Base-by-base conservation (phyloP, 2,888 invertebrate species). In the Drosophila anomelani region DNA sequence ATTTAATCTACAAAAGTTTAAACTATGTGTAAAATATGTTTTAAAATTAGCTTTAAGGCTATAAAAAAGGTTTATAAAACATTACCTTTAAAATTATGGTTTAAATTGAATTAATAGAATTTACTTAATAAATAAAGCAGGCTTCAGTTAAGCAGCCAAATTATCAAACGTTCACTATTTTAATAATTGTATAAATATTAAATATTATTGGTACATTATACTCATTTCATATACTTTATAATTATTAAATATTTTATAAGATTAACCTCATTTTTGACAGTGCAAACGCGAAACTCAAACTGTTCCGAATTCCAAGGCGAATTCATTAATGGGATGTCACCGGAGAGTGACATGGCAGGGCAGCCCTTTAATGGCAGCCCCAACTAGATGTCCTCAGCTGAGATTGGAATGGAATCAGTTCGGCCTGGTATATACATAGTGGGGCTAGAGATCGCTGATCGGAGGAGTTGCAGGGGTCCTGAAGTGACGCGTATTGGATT, bases 291-390 rank as follows among this genome's bases (percentile, higher is more conserved):
- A 59, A 58, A 36, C 29, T 54, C 47, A 71, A 61, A 53, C 74
- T 56, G 56, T 72, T 72, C 74, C 74, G 69, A 68, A 68, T 68
- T 68, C 74, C 72, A 79, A 85, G 81, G 80, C 88, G 80, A 80
- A 87, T 84, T 86, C 85, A 87, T 86, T 86, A 86, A 86, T 86
- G 88, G 89, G 85, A 89, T 85, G 88, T 85, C 81, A 62, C 49
- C 72, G 64, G 38, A 69, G 62, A 41, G 70, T 44, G 67, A 47
- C 36, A 20, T 66, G 36, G 47, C 26, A 43, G 36, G 34, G 29
- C 64, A 76, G 63, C 85, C 84, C 78, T 77, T 85, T 83, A 88
- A 85, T 88, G 80, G 85, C 85, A 60, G 68, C 20, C 71, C 51
- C 46, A 81, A 47, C 29, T 47, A 87, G 84, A 78, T 84, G 77